phyloP scores from a whole-genome alignment of 2,888 invertebrate species.

The Cetonia aurata region DNA sequence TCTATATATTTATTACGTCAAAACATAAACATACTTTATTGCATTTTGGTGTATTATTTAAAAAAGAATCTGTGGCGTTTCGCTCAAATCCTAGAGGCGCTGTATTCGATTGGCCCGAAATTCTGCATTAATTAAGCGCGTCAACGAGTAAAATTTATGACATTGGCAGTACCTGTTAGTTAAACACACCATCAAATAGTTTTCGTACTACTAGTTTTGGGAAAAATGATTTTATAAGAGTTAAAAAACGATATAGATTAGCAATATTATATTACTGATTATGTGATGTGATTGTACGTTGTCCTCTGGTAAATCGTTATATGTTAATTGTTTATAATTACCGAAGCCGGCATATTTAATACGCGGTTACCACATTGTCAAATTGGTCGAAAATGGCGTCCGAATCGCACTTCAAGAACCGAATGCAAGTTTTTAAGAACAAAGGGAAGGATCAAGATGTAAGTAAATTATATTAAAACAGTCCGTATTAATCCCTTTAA shows the following conservation, averaged over 20 bases:
- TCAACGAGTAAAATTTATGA: slow-evolving; percentile 7
- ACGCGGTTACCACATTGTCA: slow-evolving; percentile 55
- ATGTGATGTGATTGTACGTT: slow-evolving; percentile 19
- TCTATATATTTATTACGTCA: too few relatives aligned
- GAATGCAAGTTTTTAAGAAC: slow-evolving; percentile 97
- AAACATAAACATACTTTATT: too few relatives aligned
- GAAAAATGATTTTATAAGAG: slow-evolving; percentile 32
- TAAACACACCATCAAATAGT: slow-evolving; percentile 20
- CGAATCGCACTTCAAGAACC: slow-evolving; percentile 83
- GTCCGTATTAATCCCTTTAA: too few relatives aligned
- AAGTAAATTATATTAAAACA: slow-evolving; percentile 68
- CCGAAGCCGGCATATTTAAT: slow-evolving; percentile 49
- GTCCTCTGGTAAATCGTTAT: slow-evolving; percentile 3
- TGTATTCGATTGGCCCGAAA: neutral
- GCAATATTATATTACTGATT: slow-evolving; percentile 33
- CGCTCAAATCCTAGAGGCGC: too few relatives aligned
- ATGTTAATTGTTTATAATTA: slow-evolving; percentile 38
- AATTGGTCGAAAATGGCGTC: slow-evolving; percentile 77
- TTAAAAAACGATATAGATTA: slow-evolving; percentile 1
- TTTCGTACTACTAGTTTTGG: slow-evolving; percentile 4
- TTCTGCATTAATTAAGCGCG: neutral
- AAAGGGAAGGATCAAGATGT: slow-evolving; percentile 99
- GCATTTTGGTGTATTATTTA: too few relatives aligned
- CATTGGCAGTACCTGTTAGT: slow-evolving; percentile 36
- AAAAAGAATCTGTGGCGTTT: too few relatives aligned